Evolutionary conservation across 2,888 invertebrate species (phyloP), one percentile per base, ranked within the genome.

Genomic region (Hydrotaea cyrtoneurina): DNA sequence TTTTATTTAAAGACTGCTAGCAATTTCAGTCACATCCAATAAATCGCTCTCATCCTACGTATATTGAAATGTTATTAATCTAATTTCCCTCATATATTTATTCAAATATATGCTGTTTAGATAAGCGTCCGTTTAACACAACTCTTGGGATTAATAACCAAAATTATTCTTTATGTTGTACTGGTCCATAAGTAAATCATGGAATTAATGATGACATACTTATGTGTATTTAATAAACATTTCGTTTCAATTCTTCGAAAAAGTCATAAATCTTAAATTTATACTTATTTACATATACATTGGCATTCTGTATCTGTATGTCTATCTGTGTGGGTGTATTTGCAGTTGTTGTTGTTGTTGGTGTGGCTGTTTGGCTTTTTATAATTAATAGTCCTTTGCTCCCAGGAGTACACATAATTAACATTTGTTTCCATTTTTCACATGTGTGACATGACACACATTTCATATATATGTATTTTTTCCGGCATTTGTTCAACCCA

Each of bases 211-310:
- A 8, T 43, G 66, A n/a, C 62, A 36, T 36, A 62, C n/a, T 59
- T 59, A 59, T 23, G 59, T 36, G 66, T 66, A 21, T 66, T 69
- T 43, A 69, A 69, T 69, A 39, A 71, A 50, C 36, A 69, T 71
- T 80, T 36, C 19, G 39, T 36, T 50, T 69, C 31, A 19, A 57
- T 50, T 2, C 59, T 62, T 80, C 39, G 57, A 13, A 81, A 39
- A 71, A 36, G 78, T 71, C 59, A 82, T 82, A 82, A 82, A 82
- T 82, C 69, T 78, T 82, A 23, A 82, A 74, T 69, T 78, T 69
- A 53, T 66, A 59, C 11, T 17, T 21, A 15, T 31, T 72, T 66
- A 43, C 15, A 19, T 69, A 15, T n/a, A 13, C 7, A 23, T 21
- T 13, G 2, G n/a, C 3, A 11, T 55, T 17, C 46, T n/a, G n/a